Evolutionary conservation across 2,797 vertebrate species (phyloP).

Genomic region (Florisuga fusca): DNA sequence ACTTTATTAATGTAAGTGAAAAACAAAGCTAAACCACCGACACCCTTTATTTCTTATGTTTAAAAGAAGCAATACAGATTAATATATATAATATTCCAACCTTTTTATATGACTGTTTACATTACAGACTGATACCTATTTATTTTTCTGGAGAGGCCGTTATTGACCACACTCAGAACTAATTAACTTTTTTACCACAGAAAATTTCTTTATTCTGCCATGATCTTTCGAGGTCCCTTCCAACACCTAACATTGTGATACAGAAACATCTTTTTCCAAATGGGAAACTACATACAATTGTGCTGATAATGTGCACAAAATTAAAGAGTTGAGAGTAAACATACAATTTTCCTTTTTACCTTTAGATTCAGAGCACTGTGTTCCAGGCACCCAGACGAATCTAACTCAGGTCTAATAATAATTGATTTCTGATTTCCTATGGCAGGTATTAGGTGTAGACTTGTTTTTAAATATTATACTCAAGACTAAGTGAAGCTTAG

Average conservation of each 20-base stretch:
- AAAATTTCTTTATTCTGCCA: background rate
- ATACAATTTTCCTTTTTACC: background rate
- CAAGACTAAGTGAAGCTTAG: background rate
- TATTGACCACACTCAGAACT: background rate
- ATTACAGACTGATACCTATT: background rate
- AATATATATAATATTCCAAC: background rate
- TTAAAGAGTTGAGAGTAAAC: background rate
- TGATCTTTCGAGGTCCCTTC: no score
- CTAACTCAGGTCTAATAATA: background rate
- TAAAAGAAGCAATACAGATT: background rate
- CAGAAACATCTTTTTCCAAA: background rate
- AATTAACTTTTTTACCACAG: background rate
- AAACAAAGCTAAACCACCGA: background rate
- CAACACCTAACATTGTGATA: no score
- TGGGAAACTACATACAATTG: background rate
- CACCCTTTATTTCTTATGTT: accelerated
- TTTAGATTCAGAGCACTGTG: background rate
- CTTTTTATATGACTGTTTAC: background rate
- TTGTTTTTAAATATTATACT: background rate
- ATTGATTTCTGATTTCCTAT: background rate
- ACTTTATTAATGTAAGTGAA: background rate
- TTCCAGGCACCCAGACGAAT: background rate
- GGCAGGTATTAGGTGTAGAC: background rate
- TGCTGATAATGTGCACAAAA: background rate
- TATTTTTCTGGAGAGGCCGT: background rate